Evolutionary conservation across 2,888 invertebrate species (phyloP).

Genomic region (Agrotis puta): DNA sequence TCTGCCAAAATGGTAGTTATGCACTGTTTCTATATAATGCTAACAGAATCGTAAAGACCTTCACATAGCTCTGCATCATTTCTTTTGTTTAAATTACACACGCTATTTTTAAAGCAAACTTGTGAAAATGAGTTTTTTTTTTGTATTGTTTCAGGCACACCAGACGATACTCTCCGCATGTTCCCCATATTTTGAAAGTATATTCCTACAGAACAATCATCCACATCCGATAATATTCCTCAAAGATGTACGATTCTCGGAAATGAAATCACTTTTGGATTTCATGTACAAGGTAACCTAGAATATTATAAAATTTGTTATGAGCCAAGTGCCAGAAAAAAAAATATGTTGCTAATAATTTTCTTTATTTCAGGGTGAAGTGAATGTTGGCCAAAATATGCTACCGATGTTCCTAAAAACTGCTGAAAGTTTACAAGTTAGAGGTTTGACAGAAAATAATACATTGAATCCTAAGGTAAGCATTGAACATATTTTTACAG

Average conservation of each 20-base stretch:
- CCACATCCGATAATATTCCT: slow-evolving; percentile 98
- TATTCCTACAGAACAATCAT: slow-evolving; percentile 96
- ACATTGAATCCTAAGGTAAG: slow-evolving; percentile 91
- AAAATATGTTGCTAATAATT: slow-evolving; percentile 37
- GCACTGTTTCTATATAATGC: slow-evolving; percentile 75
- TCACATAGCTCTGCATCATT: slow-evolving; percentile 76
- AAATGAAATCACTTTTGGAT: slow-evolving; percentile 97
- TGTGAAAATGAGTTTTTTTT: slow-evolving; percentile 62
- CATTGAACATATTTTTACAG: not conserved
- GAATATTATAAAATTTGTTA: slow-evolving; percentile 6
- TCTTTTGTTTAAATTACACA: slow-evolving; percentile 75
- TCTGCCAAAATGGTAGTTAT: slow-evolving; percentile 76
- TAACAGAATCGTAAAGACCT: slow-evolving; percentile 80
- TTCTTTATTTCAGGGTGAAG: slow-evolving; percentile 92
- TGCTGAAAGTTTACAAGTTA: slow-evolving; percentile 97
- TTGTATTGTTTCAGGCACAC: slow-evolving; percentile 93
- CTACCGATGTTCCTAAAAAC: slow-evolving; percentile 97
- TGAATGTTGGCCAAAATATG: slow-evolving; percentile 97
- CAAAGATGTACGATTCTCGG: slow-evolving; percentile 97
- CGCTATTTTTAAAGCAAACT: slow-evolving; percentile 65
- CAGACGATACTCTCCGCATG: slow-evolving; percentile 98
- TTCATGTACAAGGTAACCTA: slow-evolving; percentile 96
- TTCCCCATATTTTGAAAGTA: slow-evolving; percentile 98
- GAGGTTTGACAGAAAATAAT: slow-evolving; percentile 97
- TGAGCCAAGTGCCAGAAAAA: slow-evolving; percentile 10